Percentiles rank a stretch among this genome's conserved stretches.
Evolutionary conservation across 2,113 vertebrate genomes (phyloP).

Genomic region (Sceloporus tristichus): DNA sequence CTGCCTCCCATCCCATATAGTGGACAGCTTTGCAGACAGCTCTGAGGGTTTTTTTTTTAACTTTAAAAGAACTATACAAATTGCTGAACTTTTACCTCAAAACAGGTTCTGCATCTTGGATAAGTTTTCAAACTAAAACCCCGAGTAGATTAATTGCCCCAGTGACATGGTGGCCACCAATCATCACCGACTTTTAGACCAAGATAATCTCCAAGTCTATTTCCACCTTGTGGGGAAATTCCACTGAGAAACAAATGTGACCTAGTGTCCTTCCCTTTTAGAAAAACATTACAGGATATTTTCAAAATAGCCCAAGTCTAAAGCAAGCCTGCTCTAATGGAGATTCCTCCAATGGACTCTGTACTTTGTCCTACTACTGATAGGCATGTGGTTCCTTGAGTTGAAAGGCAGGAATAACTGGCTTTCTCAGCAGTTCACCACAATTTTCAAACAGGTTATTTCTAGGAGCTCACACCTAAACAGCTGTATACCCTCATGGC

Average conservation of each 20-base stretch:
- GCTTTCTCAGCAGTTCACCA: background rate
- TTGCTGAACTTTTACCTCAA: too few species aligned
- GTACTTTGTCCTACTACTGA: background rate
- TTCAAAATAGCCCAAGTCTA: background rate
- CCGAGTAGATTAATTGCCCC: too few species aligned
- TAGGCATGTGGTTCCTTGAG: background rate
- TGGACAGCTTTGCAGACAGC: background rate
- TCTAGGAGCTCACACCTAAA: background rate
- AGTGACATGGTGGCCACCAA: too few species aligned
- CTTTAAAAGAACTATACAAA: too few species aligned
- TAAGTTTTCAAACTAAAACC: too few species aligned
- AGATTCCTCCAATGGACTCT: background rate
- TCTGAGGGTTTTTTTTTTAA: too few species aligned
- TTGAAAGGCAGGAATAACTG: constrained; percentile 17
- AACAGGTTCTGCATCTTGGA: too few species aligned
- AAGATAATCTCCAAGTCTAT: background rate
- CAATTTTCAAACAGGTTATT: constrained; percentile 11
- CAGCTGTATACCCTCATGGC: background rate
- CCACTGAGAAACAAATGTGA: background rate
- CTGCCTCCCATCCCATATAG: background rate
- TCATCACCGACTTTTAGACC: background rate
- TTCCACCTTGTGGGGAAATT: constrained; percentile 18
- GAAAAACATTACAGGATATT: background rate
- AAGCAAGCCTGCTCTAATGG: background rate
- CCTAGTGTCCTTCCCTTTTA: background rate